Base-by-base conservation (phyloP, 2,113 vertebrate species). In the Cebidichthys violaceus region DNA sequence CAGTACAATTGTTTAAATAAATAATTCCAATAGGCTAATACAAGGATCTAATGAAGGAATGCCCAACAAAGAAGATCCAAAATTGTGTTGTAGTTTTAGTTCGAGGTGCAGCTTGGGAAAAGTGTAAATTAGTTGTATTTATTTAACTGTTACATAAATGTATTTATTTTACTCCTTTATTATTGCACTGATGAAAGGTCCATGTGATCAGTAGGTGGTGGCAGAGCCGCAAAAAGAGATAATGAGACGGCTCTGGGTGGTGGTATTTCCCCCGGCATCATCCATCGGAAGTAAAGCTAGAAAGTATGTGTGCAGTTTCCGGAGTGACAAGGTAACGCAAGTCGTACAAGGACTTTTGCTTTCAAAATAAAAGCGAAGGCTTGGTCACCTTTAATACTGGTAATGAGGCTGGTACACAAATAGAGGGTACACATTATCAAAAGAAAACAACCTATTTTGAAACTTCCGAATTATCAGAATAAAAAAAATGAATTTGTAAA, bases 291-390 rank as follows among this genome's bases (percentile, higher is more conserved):
- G 31, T 41, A 20, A 62, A 61, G 39, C 17, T 41, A 0, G 1
- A 33, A 3, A 65, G 69, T 7, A 13, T 11, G 1, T 27, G 1
- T 7, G 5, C 35, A n/a, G 55, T 31, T 71, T 81, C 75, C 61
- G 64, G 45, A 0, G 6, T 1, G 13, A 27, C 24, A 29, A 57
- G 15, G 24, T 6, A 55, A 27, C 27, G 11, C 6, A 50, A 50
- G 47, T 20, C 47, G 6, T 61, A 0, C 0, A 8, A 7, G 18
- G 1, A 27, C 7, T 8, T 57, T 24, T 24, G 29, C 24, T 5
- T 81, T 86, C 82, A 83, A 86, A 85, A 64, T 83, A 88, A 86
- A 86, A 71, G 62, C 24, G 0, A 3, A 4, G 1, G 3, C 15
- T 15, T 69, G 35, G 1, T n/a, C 57, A 37, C 8, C 0, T 37